Evolutionary conservation across 2,113 vertebrate species (phyloP), one percentile per base, ranked within the genome.

Genomic region (Lates calcarifer): DNA sequence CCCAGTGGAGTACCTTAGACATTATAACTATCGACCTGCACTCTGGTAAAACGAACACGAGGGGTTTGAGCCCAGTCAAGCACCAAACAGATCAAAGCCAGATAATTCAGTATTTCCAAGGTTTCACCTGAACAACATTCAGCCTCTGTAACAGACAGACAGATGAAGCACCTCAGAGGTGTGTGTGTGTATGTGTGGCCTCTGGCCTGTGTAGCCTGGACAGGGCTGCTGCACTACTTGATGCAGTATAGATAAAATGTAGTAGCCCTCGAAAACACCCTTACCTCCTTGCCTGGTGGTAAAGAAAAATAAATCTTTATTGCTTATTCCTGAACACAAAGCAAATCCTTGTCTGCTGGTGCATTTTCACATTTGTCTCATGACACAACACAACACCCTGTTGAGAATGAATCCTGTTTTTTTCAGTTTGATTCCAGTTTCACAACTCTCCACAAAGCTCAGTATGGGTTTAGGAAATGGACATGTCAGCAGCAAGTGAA

Each of bases 61-160:
- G 35, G 33, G 53, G 12, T 45, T 57, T 61, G 41, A 18, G 60
- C 45, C 83, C 39, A 58, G n/a, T 47, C 39, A 7, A 28, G 72
- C 55, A 74, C 37, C 22, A 2, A 45, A 49, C 56, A 68, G 43
- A 75, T 78, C 26, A 79, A 65, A 79, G 56, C 51, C 43, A 6
- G 55, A 70, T 77, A 31, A 66, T 43, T 75, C 60, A 53, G 13
- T 2, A 56, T 65, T 63, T 53, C 77, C 41, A 63, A 57, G 51
- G 56, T 61, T 61, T 80, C 62, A 63, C 43, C 39, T 57, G 31
- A 70, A 43, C 51, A 64, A 20, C 45, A 43, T 24, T 17, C 13
- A 26, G 26, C 28, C 43, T n/a, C 49, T 51, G 68, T 28, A 66
- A 24, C 43, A 35, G 43, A 28, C 15, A 6, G 28, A 60, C 3